Conservation (phyloP, 2,113 vertebrate genomes). For the Acrocephalus kingi region DNA sequence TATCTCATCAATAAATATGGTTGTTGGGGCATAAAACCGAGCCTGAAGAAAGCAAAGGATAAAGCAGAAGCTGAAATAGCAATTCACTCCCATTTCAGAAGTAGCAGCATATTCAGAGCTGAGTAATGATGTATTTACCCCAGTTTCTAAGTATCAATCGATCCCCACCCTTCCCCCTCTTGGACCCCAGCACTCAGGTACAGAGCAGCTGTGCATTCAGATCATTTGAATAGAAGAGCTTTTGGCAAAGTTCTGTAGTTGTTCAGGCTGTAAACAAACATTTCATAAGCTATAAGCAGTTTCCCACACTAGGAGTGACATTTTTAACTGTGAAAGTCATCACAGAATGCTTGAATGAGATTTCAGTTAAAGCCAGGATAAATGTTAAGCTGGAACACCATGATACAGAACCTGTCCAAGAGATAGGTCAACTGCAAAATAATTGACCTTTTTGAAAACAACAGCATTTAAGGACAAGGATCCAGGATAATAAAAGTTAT, state of each 20-base stretch:
- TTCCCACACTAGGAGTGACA: neutral
- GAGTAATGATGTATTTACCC: neutral
- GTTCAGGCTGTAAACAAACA: neutral
- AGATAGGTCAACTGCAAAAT: neutral
- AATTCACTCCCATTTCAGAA: neutral
- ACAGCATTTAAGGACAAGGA: neutral
- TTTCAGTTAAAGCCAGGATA: neutral
- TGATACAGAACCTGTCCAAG: neutral
- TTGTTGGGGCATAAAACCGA: constrained; percentile 94
- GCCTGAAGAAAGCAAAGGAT: constrained; percentile 78
- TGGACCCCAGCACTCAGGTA: neutral
- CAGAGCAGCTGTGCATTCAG: neutral
- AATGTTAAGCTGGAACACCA: neutral
- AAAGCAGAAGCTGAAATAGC: constrained; percentile 13
- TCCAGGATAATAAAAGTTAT: neutral
- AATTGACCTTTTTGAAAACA: neutral
- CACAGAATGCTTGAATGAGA: neutral
- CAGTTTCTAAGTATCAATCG: neutral
- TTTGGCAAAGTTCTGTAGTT: neutral
- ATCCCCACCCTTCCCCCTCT: neutral
- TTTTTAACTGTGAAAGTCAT: neutral
- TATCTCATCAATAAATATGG: constrained; percentile 99
- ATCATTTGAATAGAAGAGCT: neutral
- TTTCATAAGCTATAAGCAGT: neutral
- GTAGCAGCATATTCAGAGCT: neutral